Conservation (phyloP, 2,888 invertebrate genomes). For the Harpagoxenus sublaevis region DNA sequence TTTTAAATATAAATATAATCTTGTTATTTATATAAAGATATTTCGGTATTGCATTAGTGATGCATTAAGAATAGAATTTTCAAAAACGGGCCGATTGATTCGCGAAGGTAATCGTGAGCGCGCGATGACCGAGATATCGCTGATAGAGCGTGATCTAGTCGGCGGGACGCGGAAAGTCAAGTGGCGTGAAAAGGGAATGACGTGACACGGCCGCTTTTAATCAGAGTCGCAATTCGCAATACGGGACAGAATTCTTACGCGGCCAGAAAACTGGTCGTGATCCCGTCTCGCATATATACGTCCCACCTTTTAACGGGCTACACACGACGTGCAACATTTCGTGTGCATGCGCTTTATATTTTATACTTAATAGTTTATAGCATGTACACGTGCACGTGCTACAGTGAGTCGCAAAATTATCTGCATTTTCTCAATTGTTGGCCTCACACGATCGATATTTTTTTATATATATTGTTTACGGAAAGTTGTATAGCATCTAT, state of each 20-base stretch:
- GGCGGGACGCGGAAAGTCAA: background rate
- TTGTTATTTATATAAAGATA: background rate
- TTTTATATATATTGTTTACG: background rate
- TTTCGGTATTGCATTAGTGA: background rate
- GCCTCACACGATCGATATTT: background rate
- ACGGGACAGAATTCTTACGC: slow-evolving; percentile 14
- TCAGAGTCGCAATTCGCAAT: slow-evolving; percentile 12
- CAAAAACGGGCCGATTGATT: background rate
- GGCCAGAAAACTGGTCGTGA: slow-evolving; percentile 7
- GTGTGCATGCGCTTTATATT: background rate
- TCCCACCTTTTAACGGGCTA: slow-evolving; percentile 7
- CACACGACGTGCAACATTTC: background rate
- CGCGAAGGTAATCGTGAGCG: background rate
- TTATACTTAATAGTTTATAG: background rate
- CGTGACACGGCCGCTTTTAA: slow-evolving; percentile 23
- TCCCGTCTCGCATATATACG: background rate
- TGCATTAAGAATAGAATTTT: background rate
- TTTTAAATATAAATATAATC: slow-evolving; percentile 14
- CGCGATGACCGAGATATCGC: background rate
- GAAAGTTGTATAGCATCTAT: background rate
- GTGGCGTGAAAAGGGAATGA: slow-evolving; percentile 21
- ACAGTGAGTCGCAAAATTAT: background rate
- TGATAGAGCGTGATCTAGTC: slow-evolving; percentile 15
- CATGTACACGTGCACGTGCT: background rate
- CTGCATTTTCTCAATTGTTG: background rate